Conservation (phyloP, 1,140 invertebrate genomes). For the Psix sp. region DNA sequence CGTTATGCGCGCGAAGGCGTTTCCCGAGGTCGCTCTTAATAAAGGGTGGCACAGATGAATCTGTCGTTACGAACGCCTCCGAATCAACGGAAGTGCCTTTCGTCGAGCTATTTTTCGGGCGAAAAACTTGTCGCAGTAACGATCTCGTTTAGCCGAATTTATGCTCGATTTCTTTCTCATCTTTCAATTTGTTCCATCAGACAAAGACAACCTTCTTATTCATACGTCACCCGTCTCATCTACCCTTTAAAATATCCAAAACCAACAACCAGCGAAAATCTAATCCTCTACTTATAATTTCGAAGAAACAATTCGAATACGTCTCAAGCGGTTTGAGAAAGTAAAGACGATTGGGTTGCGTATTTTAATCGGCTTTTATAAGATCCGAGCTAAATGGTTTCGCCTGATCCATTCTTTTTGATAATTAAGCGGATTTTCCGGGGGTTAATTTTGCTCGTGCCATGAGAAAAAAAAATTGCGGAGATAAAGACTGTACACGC, state of each 20-base stretch:
- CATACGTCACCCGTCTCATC: no score
- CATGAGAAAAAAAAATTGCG: conserved; percentile 9
- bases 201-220: no score
- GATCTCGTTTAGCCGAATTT: conserved; percentile 34
- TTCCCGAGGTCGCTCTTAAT: conserved; percentile 56
- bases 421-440: conserved; percentile 25
- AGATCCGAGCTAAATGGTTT: conserved; percentile 7
- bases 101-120: conserved; percentile 33
- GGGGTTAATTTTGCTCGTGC: conserved; percentile 15
- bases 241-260: not conserved
- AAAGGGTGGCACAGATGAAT: conserved; percentile 57
- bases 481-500: conserved; percentile 65
- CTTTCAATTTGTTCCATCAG: conserved; percentile 5
- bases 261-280: no score
- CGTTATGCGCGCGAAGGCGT: conserved; percentile 56
- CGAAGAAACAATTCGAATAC: conserved; percentile 1
- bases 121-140: conserved; percentile 34
- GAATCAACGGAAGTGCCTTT: conserved; percentile 40
- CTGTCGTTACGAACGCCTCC: conserved; percentile 23
- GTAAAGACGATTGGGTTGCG: not conserved
- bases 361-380: conserved; percentile 9
- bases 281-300: no score
- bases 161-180: conserved; percentile 9
- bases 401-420: conserved; percentile 5
- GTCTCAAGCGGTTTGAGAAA: no score